phyloP scores from a whole-genome alignment of 2,113 vertebrate species.

The Aspidoscelis tigris region DNA sequence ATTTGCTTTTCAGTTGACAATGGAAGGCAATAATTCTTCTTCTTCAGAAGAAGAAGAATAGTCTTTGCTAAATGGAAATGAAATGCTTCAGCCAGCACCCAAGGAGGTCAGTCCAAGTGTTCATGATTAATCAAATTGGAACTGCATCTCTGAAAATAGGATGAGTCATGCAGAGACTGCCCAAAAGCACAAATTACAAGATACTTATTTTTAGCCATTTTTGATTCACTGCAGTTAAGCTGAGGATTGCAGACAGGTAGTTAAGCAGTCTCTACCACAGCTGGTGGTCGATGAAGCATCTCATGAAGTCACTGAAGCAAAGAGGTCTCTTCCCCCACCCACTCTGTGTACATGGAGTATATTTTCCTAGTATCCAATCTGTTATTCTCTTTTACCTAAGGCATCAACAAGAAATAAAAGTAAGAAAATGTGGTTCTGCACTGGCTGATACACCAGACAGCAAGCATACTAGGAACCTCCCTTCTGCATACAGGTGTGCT shows the following conservation, averaged over 20 bases:
- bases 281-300: background rate
- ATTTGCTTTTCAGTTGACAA: background rate
- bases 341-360: background rate
- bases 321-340: background rate
- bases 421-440: too few species aligned
- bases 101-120: constrained; percentile 1
- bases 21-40: background rate
- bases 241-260: background rate
- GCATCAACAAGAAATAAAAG: too few species aligned
- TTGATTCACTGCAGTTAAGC: constrained; percentile 18
- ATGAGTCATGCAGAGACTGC: background rate
- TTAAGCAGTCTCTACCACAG: background rate
- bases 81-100: constrained; percentile 2
- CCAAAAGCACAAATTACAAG: background rate
- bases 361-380: too few species aligned
- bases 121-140: constrained; percentile 2
- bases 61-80: constrained; percentile 31
- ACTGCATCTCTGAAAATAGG: constrained; percentile 17
- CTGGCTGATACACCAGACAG: too few species aligned
- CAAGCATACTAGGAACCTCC: too few species aligned
- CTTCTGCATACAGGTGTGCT: too few species aligned
- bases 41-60: background rate
- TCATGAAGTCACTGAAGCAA: background rate
- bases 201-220: constrained; percentile 22
- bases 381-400: too few species aligned